Percentiles rank a stretch among this genome's conserved stretches.
These are phyloP conservation scores for Polymixis lichenea DNA, from an alignment of 2,888 invertebrate genomes.

Conservation along the genomic window DNA sequence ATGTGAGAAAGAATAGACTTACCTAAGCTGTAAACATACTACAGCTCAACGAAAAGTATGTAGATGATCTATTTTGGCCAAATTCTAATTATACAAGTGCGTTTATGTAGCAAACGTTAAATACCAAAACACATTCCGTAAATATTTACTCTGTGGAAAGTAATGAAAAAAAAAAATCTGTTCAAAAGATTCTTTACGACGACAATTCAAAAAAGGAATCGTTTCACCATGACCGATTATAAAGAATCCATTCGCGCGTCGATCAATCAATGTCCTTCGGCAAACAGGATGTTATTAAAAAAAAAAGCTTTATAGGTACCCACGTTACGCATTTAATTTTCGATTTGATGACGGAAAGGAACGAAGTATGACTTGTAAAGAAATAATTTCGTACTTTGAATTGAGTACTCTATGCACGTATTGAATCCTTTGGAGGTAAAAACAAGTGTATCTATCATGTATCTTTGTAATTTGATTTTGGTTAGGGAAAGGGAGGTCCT, in stretches of 20 bases:
- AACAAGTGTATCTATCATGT: too few species aligned
- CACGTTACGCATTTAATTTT: constrained; percentile 49
- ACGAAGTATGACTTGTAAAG: constrained; percentile 29
- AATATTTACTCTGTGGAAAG: constrained; percentile 42
- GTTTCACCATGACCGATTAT: constrained; percentile 63
- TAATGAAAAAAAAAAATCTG: constrained; percentile 41
- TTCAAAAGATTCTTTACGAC: constrained; percentile 44
- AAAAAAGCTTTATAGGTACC: constrained; percentile 38
- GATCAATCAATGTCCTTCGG: constrained; percentile 68
- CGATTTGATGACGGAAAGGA: constrained; percentile 19
- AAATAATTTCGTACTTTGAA: constrained; percentile 35
- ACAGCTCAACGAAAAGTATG: not conserved
- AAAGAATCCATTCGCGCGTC: constrained; percentile 59
- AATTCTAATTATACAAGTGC: not conserved
- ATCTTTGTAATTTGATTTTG: constrained; percentile 12
- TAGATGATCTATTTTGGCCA: not conserved
- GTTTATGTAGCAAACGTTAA: not conserved
- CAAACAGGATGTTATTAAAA: constrained; percentile 60
- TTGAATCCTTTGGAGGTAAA: not conserved
- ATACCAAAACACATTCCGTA: constrained; percentile 13
- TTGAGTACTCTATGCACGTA: constrained; percentile 21
- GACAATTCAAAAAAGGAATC: constrained; percentile 61
- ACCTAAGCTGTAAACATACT: not conserved
- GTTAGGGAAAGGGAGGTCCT: not conserved
- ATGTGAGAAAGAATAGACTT: not conserved